These are phyloP conservation scores for Cirrhinus molitorella DNA, from an alignment of 2,797 vertebrate genomes.

Conservation along the genomic window DNA sequence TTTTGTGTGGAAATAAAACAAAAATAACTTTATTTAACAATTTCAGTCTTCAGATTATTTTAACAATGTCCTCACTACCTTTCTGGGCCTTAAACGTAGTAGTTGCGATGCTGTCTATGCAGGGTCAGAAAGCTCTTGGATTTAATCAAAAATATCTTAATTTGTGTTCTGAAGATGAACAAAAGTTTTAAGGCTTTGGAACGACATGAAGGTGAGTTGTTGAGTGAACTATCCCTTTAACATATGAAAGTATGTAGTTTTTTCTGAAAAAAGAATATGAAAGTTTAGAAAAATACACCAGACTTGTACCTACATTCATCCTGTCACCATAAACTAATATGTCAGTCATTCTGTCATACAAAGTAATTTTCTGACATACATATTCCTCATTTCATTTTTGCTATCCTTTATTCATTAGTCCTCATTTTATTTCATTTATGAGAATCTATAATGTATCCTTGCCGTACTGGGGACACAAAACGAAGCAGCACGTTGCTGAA, in stretches of 20 bases:
- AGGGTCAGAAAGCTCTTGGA: no score
- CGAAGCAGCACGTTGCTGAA: neutral
- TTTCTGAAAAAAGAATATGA: neutral
- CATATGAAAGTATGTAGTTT: neutral
- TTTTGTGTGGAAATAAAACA: no score
- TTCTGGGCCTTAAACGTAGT: no score
- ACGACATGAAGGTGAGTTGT: no score
- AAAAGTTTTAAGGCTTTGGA: no score
- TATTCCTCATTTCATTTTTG: neutral
- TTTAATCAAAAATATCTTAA: no score
- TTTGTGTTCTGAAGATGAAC: no score
- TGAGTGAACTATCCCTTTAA: no score
- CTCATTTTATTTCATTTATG: neutral
- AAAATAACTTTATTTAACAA: no score
- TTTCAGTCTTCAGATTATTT: no score
- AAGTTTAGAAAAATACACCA: neutral
- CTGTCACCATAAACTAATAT: neutral
- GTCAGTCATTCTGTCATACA: slow-evolving; percentile 6
- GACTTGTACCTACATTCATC: neutral
- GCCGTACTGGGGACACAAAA: neutral
- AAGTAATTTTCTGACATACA: neutral
- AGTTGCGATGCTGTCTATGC: no score
- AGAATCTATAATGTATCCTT: neutral
- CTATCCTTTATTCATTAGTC: neutral
- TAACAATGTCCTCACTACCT: no score